Percentiles rank a stretch among this genome's conserved stretches.
Conservation (phyloP, 53 echinoderm and acorn worm genomes). For the Crossaster papposus region DNA sequence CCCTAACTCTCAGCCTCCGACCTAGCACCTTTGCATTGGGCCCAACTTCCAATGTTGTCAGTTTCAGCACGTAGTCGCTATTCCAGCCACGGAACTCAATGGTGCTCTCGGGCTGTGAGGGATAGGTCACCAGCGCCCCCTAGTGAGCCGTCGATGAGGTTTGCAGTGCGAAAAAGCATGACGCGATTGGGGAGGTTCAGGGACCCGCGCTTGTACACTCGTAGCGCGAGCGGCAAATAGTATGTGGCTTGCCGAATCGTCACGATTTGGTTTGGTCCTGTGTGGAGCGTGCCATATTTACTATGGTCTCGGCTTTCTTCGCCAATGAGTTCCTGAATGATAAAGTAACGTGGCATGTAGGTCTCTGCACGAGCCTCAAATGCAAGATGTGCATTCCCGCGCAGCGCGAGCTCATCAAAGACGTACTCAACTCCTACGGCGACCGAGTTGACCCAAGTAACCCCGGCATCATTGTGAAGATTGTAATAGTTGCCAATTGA, state of each 20-base stretch:
- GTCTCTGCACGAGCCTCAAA: constrained; percentile 58
- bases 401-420: constrained; percentile 66
- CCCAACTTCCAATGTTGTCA: constrained; percentile 53
- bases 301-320: constrained; percentile 51
- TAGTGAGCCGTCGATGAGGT: constrained; percentile 64
- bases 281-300: constrained; percentile 71
- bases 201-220: constrained; percentile 57
- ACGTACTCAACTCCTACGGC: constrained; percentile 48
- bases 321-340: constrained; percentile 66
- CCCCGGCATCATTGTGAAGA: constrained; percentile 49
- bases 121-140: constrained; percentile 67
- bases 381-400: constrained; percentile 80
- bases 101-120: constrained; percentile 60
- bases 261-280: constrained; percentile 66
- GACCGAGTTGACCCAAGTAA: constrained; percentile 76
- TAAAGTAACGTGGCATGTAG: constrained; percentile 27
- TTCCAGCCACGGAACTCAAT: constrained; percentile 52
- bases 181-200: constrained; percentile 67
- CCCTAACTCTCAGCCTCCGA: constrained; percentile 52
- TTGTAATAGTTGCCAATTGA: constrained; percentile 69
- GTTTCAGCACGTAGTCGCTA: constrained; percentile 42
- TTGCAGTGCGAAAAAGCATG: constrained; percentile 64
- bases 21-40: constrained; percentile 64
- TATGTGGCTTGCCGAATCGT: constrained; percentile 59
- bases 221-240: constrained; percentile 67